phyloP scores from a whole-genome alignment of 2,113 vertebrate species.

The Melanocharis versteri region DNA sequence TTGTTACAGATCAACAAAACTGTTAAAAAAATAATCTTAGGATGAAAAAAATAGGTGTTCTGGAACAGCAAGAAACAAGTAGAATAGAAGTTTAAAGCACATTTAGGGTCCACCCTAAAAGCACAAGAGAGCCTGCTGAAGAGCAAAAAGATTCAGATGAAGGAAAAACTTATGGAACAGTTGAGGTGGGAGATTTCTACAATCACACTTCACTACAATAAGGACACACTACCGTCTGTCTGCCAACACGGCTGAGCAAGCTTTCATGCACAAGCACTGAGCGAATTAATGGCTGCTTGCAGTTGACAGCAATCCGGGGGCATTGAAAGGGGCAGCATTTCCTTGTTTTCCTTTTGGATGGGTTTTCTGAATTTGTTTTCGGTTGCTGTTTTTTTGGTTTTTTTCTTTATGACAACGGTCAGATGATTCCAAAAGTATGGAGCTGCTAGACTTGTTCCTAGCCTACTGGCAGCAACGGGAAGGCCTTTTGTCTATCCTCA shows the following conservation, averaged over 20 bases:
- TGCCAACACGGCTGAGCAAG: neutral
- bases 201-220: too few relatives aligned
- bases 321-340: neutral
- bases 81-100: neutral
- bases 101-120: neutral
- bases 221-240: fast-evolving
- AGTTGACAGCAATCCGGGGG: fast-evolving
- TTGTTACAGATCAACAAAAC: neutral
- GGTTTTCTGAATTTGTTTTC: neutral
- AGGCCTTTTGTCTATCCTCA: neutral
- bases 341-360: neutral
- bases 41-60: neutral
- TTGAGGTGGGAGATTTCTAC: neutral
- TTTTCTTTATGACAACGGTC: neutral
- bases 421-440: neutral
- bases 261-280: neutral
- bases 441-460: fast-evolving
- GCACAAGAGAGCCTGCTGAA: neutral
- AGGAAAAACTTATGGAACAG: neutral
- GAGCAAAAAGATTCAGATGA: neutral
- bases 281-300: neutral
- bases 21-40: neutral
- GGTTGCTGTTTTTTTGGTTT: too few relatives aligned
- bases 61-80: neutral
- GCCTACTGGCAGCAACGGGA: fast-evolving